Evolutionary conservation across 2,888 invertebrate genomes (phyloP).

Genomic region (Pocota personata): DNA sequence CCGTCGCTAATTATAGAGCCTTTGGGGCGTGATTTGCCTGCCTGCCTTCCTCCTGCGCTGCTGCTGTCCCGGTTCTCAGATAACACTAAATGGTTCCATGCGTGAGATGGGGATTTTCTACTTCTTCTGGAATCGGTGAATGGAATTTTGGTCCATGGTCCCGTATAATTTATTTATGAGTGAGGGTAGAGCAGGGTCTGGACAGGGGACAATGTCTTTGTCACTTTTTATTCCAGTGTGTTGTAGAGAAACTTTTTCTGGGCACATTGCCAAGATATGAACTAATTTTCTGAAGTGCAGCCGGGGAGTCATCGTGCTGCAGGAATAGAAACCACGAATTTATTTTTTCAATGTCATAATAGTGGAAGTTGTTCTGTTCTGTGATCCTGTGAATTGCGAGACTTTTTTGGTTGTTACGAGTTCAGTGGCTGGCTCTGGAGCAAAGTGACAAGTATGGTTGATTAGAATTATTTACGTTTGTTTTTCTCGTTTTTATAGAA

Average conservation of each 20-base stretch:
- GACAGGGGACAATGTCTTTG: constrained; percentile 28
- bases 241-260: constrained; percentile 37
- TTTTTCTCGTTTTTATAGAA: not conserved
- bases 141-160: constrained; percentile 25
- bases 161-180: constrained; percentile 35
- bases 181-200: constrained; percentile 6
- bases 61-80: constrained; percentile 30
- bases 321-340: constrained; percentile 45
- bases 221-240: constrained; percentile 33
- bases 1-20: constrained; percentile 72
- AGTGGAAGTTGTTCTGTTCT: constrained; percentile 5
- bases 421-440: constrained; percentile 39
- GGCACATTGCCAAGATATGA: constrained; percentile 62
- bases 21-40: constrained; percentile 68
- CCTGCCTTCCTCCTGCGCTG: constrained; percentile 24
- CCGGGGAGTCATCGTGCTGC: not conserved
- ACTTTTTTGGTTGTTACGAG: not conserved
- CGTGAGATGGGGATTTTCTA: constrained; percentile 49
- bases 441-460: constrained; percentile 38
- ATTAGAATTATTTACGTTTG: constrained; percentile 10
- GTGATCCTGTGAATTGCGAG: not conserved
- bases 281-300: constrained; percentile 66
- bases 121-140: constrained; percentile 9
- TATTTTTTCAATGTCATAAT: constrained; percentile 65
- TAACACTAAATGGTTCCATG: constrained; percentile 56